phyloP scores from a whole-genome alignment of 2,797 vertebrate genomes.

The Coregonus sp. region DNA sequence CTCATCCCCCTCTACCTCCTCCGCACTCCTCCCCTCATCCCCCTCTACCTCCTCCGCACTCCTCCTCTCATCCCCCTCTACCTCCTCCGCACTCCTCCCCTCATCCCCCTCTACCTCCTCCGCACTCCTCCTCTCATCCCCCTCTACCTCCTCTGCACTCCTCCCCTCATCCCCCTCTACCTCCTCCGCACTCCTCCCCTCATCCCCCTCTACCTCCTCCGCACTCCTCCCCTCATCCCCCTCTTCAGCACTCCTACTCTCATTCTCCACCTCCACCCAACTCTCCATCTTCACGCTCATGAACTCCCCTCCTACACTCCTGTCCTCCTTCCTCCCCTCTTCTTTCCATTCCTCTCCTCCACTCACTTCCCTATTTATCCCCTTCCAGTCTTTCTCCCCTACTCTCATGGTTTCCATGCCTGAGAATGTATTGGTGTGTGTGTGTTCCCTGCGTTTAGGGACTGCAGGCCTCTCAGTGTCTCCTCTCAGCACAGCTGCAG shows the following conservation, averaged over 20 bases:
- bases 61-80: background rate
- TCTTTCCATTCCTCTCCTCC: slow-evolving; percentile 9
- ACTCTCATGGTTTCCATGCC: slow-evolving; percentile 6
- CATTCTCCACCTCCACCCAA: background rate
- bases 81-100: background rate
- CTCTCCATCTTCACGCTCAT: background rate
- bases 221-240: background rate
- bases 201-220: slow-evolving; percentile 13
- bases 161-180: slow-evolving; percentile 25
- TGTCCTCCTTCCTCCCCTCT: slow-evolving; percentile 21
- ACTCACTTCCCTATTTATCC: background rate
- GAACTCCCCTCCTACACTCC: background rate
- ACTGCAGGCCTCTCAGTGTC: slow-evolving; percentile 47
- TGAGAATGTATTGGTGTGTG: slow-evolving; percentile 2
- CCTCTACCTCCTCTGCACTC: slow-evolving; percentile 65
- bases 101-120: slow-evolving; percentile 3
- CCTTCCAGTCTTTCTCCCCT: slow-evolving; percentile 23
- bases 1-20: slow-evolving; percentile 18
- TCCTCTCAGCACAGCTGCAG: slow-evolving; percentile 55
- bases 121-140: slow-evolving; percentile 11
- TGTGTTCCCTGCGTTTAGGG: slow-evolving; percentile 20
- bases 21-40: slow-evolving; percentile 13
- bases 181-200: background rate
- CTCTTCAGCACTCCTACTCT: background rate
- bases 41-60: slow-evolving; percentile 4